phyloP scores from a whole-genome alignment of 2,113 vertebrate genomes.

The Zosterops hypoxanthus region DNA sequence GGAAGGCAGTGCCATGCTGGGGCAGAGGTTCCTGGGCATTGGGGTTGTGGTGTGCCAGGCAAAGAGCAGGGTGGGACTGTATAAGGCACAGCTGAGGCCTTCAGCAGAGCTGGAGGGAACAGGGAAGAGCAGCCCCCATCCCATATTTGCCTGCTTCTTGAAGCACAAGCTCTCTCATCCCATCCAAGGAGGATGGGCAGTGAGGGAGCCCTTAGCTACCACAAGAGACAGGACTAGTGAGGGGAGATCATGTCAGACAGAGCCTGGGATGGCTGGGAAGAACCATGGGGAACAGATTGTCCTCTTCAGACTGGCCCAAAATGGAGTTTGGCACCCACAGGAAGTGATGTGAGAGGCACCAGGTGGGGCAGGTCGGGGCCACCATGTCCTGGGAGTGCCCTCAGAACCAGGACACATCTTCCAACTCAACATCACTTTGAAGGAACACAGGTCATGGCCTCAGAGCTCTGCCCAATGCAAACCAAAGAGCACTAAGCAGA shows the following conservation, averaged over 20 bases:
- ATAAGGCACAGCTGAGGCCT: background rate
- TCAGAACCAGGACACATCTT: background rate
- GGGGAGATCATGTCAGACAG: background rate
- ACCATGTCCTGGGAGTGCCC: background rate
- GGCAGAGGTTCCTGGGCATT: background rate
- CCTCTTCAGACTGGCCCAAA: background rate
- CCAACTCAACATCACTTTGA: background rate
- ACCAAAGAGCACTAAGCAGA: background rate
- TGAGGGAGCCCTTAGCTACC: background rate
- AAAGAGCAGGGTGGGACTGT: background rate
- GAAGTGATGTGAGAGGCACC: background rate
- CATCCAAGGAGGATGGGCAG: background rate
- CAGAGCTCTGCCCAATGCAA: background rate
- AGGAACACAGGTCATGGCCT: background rate
- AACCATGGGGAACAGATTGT: background rate
- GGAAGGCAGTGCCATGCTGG: rapidly evolving
- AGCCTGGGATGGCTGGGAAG: background rate
- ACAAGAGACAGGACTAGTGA: background rate
- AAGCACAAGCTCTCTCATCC: background rate
- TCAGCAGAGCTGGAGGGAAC: background rate
- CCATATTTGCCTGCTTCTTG: background rate
- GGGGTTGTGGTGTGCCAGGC: rapidly evolving
- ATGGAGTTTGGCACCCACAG: background rate
- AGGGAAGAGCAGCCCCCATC: background rate
- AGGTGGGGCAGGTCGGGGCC: background rate